phyloP scores from a whole-genome alignment of 53 echinoderm and acorn worm genomes.

The Holothuria leucospilota region DNA sequence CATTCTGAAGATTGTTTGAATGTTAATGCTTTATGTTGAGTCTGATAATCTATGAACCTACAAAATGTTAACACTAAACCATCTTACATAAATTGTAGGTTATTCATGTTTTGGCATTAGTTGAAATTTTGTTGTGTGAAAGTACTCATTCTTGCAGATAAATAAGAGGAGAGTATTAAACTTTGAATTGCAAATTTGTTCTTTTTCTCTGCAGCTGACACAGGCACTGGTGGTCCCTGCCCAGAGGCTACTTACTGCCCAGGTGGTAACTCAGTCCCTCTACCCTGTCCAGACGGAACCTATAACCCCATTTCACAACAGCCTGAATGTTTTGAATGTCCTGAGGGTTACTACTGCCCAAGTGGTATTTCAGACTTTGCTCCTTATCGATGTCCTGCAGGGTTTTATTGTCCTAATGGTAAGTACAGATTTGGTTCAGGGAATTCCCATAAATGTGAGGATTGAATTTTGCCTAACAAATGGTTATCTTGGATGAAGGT shows the following conservation, averaged over 20 bases:
- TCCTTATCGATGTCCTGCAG: conserved; percentile 83
- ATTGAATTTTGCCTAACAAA: no score
- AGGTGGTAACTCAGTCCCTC: conserved; percentile 77
- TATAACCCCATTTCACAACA: conserved; percentile 89
- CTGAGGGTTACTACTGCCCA: conserved; percentile 88
- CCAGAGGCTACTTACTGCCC: conserved; percentile 85
- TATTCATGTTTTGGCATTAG: no score
- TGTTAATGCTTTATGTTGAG: no score
- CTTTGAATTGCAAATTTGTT: no score
- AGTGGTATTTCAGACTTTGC: conserved; percentile 69
- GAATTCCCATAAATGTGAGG: no score
- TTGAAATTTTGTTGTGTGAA: neutral
- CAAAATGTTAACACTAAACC: no score
- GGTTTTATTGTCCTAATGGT: conserved; percentile 96
- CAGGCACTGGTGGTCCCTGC: conserved; percentile 83
- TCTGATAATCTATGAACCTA: no score
- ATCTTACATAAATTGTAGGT: no score
- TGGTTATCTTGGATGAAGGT: no score
- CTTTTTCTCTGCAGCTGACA: no score
- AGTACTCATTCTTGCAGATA: neutral
- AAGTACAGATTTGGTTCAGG: neutral
- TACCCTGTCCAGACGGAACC: conserved; percentile 82
- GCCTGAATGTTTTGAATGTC: conserved; percentile 79
- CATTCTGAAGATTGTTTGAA: no score
- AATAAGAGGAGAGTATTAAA: conserved; percentile 61